phyloP scores from a whole-genome alignment of 2,797 vertebrate genomes.

The Siniperca obscura region DNA sequence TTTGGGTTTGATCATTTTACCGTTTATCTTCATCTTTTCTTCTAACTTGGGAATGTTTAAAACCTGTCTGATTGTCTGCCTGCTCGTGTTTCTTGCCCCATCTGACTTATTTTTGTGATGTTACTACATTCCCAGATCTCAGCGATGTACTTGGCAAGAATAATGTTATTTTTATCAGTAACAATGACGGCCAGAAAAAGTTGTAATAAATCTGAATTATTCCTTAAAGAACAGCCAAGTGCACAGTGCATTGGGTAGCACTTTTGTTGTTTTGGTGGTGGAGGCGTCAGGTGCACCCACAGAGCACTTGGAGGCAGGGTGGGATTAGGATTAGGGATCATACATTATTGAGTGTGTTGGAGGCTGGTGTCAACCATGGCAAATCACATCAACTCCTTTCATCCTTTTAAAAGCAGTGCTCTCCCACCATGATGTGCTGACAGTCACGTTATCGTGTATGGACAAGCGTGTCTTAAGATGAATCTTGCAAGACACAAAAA shows the following conservation, averaged over 20 bases:
- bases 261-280: slow-evolving; percentile 16
- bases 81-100: background rate
- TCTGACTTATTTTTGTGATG: no score
- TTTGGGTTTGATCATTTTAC: background rate
- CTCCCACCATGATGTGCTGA: slow-evolving; percentile 2
- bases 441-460: background rate
- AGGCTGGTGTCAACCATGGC: slow-evolving; percentile 17
- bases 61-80: background rate
- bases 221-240: background rate
- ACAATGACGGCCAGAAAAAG: background rate
- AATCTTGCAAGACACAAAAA: slow-evolving; percentile 1
- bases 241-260: background rate
- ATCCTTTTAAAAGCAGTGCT: slow-evolving; percentile 29
- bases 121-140: background rate
- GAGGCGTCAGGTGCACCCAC: slow-evolving; percentile 21
- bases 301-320: slow-evolving; percentile 29
- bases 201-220: background rate
- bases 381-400: slow-evolving; percentile 31
- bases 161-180: background rate
- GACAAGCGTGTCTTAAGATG: background rate
- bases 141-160: background rate
- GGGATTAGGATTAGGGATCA: slow-evolving; percentile 51
- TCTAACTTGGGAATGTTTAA: background rate
- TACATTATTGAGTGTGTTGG: slow-evolving; percentile 37
- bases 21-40: background rate